Evolutionary conservation across 2,888 invertebrate species (phyloP).

Genomic region (Polyploca ridens): DNA sequence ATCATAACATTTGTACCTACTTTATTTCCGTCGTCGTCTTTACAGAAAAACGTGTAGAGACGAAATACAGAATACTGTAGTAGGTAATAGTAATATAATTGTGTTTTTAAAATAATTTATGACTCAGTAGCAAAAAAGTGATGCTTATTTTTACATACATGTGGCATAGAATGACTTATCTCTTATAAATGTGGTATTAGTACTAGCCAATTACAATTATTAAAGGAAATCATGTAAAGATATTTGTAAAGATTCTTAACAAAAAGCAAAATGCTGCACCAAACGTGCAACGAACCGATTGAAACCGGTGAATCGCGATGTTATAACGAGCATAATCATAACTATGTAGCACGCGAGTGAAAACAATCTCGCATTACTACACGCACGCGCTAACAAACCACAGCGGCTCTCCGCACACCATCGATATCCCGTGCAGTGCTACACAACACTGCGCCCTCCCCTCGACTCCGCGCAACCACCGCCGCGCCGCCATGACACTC

Average conservation of each 20-base stretch:
- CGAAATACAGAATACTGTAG: no score
- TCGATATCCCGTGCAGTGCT: slow-evolving; percentile 29
- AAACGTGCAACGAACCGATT: neutral
- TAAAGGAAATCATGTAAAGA: neutral
- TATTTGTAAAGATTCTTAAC: neutral
- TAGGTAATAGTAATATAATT: no score
- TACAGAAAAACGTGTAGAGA: no score
- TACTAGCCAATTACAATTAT: no score
- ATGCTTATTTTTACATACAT: no score
- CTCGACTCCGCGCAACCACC: slow-evolving; percentile 29
- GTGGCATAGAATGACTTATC: no score
- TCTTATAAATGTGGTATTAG: no score
- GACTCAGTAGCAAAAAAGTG: no score
- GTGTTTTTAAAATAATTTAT: no score
- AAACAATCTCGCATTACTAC: slow-evolving; percentile 5
- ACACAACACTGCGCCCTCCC: slow-evolving; percentile 2
- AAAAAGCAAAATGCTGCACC: neutral
- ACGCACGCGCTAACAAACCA: neutral
- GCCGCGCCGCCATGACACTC: slow-evolving; percentile 51
- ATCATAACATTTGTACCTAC: no score
- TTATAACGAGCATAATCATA: neutral
- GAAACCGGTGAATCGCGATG: neutral
- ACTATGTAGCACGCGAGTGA: neutral
- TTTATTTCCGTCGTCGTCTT: no score
- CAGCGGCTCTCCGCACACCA: slow-evolving; percentile 21